Evolutionary conservation across 2,888 invertebrate genomes (phyloP).

Genomic region (Calliopum simillimum): DNA sequence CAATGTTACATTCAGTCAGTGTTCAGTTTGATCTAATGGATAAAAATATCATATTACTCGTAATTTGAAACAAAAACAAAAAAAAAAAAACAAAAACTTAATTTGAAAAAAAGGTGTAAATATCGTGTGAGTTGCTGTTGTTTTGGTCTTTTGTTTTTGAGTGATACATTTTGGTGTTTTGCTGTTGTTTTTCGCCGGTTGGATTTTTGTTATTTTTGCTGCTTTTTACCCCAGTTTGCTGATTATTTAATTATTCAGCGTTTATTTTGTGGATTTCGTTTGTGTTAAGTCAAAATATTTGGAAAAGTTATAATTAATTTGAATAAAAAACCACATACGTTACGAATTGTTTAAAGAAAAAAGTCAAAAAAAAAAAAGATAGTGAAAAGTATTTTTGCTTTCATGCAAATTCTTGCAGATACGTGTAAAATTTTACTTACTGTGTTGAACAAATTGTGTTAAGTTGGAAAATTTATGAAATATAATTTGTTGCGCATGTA

Average conservation of each 20-base stretch:
- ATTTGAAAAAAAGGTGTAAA: conserved; percentile 32
- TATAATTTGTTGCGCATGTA: too few relatives aligned
- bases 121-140: conserved; percentile 24
- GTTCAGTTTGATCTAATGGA: not conserved
- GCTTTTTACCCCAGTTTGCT: too few relatives aligned
- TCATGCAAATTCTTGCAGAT: not conserved
- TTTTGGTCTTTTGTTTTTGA: conserved; percentile 2
- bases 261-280: not conserved
- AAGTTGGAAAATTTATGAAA: too few relatives aligned
- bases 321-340: not conserved
- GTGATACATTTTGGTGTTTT: not conserved
- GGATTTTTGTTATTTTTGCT: too few relatives aligned
- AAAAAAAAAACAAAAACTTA: not conserved
- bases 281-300: not conserved
- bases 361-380: not conserved
- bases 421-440: too few relatives aligned
- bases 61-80: conserved; percentile 8
- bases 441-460: too few relatives aligned
- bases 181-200: not conserved
- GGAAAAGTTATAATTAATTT: not conserved
- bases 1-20: not conserved
- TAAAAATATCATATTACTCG: conserved; percentile 17
- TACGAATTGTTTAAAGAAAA: not conserved
- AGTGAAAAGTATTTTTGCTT: too few relatives aligned
- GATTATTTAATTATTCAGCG: not conserved